A percentile compares a stretch with the other conserved stretches of the same genome.
These are phyloP conservation scores for Tachystola acroxantha DNA, from an alignment of 2,888 invertebrate genomes.

Conservation along the genomic window DNA sequence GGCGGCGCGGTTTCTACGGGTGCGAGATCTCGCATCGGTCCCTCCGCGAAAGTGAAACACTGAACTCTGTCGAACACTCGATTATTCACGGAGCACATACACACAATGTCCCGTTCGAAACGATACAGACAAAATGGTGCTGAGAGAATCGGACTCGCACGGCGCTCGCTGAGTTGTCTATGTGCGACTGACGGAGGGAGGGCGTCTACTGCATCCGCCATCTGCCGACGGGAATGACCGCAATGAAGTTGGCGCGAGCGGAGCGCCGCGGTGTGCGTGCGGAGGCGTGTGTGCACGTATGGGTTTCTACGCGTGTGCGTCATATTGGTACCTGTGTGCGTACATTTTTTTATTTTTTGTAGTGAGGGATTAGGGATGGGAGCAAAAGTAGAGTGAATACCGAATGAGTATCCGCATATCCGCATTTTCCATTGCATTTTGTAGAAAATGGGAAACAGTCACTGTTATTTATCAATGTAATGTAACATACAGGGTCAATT, in stretches of 20 bases:
- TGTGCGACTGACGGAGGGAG: slow-evolving; percentile 74
- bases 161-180: slow-evolving; percentile 70
- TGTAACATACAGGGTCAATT: no score
- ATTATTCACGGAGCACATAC: slow-evolving; percentile 73
- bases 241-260: slow-evolving; percentile 56
- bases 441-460: no score
- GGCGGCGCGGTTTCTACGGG: slow-evolving; percentile 76
- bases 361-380: slow-evolving; percentile 58
- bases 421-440: no score
- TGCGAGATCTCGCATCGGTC: slow-evolving; percentile 74
- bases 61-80: slow-evolving; percentile 45
- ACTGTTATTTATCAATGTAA: no score
- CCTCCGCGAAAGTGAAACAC: slow-evolving; percentile 65
- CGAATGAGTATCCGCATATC: no score
- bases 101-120: slow-evolving; percentile 76
- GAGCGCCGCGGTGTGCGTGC: slow-evolving; percentile 36
- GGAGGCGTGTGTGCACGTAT: slow-evolving; percentile 16
- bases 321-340: slow-evolving; percentile 44
- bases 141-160: slow-evolving; percentile 58
- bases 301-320: slow-evolving; percentile 47
- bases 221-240: slow-evolving; percentile 77
- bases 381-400: slow-evolving; percentile 40
- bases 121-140: slow-evolving; percentile 75
- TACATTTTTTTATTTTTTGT: slow-evolving; percentile 57
- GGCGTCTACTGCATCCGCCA: slow-evolving; percentile 76